A percentile compares a stretch with the other conserved stretches of the same genome.
phyloP scores from a whole-genome alignment of 2,113 vertebrate genomes.

The Ifrita kowaldi region DNA sequence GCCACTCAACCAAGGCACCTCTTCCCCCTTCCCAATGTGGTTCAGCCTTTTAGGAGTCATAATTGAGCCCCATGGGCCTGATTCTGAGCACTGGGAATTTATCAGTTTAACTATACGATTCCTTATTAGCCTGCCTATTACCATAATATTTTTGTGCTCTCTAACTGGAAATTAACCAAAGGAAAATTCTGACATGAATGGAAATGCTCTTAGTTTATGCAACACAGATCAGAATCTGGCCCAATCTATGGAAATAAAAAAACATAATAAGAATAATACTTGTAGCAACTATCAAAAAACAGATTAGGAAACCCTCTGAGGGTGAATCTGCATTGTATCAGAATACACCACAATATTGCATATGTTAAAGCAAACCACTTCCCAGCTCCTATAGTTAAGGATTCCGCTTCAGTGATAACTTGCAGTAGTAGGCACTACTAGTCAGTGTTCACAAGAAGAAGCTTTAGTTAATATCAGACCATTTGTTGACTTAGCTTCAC shows the following conservation, averaged over 20 bases:
- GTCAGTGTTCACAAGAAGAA: conserved; percentile 49
- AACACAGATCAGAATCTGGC: background rate
- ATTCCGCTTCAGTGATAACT: conserved; percentile 11
- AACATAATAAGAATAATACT: background rate
- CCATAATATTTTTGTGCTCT: conserved; percentile 36
- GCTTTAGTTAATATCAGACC: background rate
- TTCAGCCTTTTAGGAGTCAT: conserved; percentile 48
- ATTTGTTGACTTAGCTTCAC: conserved; percentile 20
- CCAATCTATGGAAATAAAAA: background rate
- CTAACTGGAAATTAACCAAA: conserved; percentile 3
- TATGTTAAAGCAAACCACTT: background rate
- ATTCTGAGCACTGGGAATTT: conserved; percentile 54
- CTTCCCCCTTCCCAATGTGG: conserved; percentile 37
- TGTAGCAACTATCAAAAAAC: background rate
- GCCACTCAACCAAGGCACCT: conserved; percentile 55
- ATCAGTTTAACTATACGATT: conserved; percentile 12
- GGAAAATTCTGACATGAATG: conserved; percentile 11
- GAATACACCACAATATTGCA: background rate
- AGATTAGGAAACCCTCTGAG: background rate
- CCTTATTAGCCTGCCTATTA: conserved; percentile 51
- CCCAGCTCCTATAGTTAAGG: background rate
- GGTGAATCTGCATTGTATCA: background rate
- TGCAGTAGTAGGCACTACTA: conserved; percentile 66
- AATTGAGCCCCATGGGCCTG: conserved; percentile 57
- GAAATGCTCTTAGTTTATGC: background rate